phyloP scores from a whole-genome alignment of 92 coral and sea anemone genomes.

The Plumapathes pennacea region DNA sequence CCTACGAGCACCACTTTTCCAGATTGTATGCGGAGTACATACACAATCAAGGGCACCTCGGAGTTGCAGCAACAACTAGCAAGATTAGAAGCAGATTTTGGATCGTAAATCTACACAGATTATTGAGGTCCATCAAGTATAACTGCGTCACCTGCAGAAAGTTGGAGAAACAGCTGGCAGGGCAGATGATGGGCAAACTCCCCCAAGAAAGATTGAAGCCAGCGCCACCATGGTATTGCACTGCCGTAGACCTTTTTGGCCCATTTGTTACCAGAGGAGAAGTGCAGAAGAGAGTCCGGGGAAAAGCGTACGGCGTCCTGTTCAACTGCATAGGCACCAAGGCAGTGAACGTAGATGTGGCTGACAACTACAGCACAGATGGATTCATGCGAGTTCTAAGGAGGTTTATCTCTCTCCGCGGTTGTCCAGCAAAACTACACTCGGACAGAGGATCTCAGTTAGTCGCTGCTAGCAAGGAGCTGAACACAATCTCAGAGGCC shows the following conservation, averaged over 20 bases:
- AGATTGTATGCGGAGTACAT: conserved; percentile 32
- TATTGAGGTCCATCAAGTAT: conserved; percentile 20
- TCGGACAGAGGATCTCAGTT: conserved; percentile 49
- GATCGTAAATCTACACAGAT: conserved; percentile 30
- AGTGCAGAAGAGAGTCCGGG: conserved; percentile 32
- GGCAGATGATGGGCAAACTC: conserved; percentile 46
- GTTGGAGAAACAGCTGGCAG: conserved; percentile 7
- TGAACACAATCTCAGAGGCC: conserved; percentile 14
- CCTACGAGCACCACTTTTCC: conserved; percentile 42
- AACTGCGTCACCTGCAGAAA: conserved; percentile 46
- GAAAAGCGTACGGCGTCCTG: conserved; percentile 50
- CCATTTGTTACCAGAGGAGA: conserved; percentile 39
- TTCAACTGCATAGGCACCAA: conserved; percentile 49
- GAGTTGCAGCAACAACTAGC: conserved; percentile 50
- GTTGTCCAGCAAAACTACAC: conserved; percentile 31
- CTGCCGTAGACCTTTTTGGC: conserved; percentile 59
- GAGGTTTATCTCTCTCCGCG: conserved; percentile 44
- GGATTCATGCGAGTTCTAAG: conserved; percentile 51
- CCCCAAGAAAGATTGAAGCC: conserved; percentile 44
- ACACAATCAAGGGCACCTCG: conserved; percentile 39
- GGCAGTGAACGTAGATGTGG: conserved; percentile 41
- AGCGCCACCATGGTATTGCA: conserved; percentile 46
- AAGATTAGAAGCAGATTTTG: conserved; percentile 49
- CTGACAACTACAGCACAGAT: conserved; percentile 53
- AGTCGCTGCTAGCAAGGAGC: conserved; percentile 34